These are phyloP conservation scores for Barbus barbus DNA, from an alignment of 2,113 vertebrate species.

Conservation along the genomic window DNA sequence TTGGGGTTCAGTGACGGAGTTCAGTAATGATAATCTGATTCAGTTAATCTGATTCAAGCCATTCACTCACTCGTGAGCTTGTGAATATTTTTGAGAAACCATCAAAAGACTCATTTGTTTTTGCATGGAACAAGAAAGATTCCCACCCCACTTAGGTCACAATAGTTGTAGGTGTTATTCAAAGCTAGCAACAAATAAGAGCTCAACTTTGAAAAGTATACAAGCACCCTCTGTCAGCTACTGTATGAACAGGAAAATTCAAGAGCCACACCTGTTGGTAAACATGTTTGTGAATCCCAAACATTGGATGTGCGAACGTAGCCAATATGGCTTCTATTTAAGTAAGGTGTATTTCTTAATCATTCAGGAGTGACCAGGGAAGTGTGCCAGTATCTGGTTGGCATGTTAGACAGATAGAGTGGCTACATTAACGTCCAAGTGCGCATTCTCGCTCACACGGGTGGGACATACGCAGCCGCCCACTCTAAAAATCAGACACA, in stretches of 20 bases:
- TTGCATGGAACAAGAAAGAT: not conserved
- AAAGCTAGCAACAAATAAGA: not conserved
- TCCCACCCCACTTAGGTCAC: not conserved
- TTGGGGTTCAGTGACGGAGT: no score
- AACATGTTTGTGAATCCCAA: not conserved
- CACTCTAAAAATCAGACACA: not conserved
- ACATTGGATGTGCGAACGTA: not conserved
- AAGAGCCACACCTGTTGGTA: not conserved
- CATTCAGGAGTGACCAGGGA: slow-evolving; percentile 25
- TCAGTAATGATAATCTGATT: no score
- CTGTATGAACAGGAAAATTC: not conserved
- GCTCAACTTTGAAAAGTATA: not conserved
- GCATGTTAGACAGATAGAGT: no score
- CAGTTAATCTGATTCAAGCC: no score
- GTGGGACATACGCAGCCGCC: not conserved
- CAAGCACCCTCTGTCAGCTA: not conserved
- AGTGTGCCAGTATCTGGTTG: not conserved
- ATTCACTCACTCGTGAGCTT: not conserved
- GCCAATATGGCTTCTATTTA: not conserved
- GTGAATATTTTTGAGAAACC: not conserved
- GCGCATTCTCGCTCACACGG: not conserved
- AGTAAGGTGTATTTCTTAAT: slow-evolving; percentile 2
- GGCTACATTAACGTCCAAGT: not conserved
- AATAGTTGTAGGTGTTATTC: not conserved
- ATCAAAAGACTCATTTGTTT: not conserved